Evolutionary conservation across 2,888 invertebrate species (phyloP), one percentile per base, ranked within the genome.

Genomic region (Saturnia japonica): DNA sequence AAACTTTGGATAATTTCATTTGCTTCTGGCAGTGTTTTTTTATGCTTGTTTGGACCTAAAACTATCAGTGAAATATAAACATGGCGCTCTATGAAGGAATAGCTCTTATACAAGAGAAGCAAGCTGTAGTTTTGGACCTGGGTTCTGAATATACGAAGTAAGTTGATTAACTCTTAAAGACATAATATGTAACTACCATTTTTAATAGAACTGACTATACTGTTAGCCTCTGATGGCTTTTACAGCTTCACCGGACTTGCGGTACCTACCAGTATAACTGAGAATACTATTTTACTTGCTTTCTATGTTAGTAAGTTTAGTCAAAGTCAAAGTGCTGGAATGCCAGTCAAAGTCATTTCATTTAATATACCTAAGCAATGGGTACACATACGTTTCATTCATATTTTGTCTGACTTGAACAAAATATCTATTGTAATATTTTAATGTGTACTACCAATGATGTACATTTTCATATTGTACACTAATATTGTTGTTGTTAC

Each of bases 91-190:
- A 97, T 85, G 98, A 98, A 91, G 97, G 96, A 19, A 95, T 96
- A 74, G 95, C 95, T 67, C 95, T 96, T 67, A 96, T 97, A 80
- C 96, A 96, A 79, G 98, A 99, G 81, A 98, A 98, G 87, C 97
- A 97, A 82, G 96, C 97, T 19, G 97, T 99, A 1, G 97, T 99
- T 22, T 88, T 99, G 74, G 99, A 99, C 86, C 96, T 99, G 74
- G 99, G 99, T 68, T 95, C 95, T 62, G 97, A 97, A 28, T 99
- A 97, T 83, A 98, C 99, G 1, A 99, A 99, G 98, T 99, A 94
- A 94, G 95, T 86, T 69, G 16, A n/a, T 64, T 4, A 51, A 19
- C 19, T 51, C 19, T 28, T 19, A n/a, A 42, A 54, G 3, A 70
- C 22, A 42, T 9, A n/a, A n/a, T n/a, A n/a, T n/a, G n/a, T n/a